Conservation (phyloP, 2,888 invertebrate genomes). For the Platycnemis pennipes region DNA sequence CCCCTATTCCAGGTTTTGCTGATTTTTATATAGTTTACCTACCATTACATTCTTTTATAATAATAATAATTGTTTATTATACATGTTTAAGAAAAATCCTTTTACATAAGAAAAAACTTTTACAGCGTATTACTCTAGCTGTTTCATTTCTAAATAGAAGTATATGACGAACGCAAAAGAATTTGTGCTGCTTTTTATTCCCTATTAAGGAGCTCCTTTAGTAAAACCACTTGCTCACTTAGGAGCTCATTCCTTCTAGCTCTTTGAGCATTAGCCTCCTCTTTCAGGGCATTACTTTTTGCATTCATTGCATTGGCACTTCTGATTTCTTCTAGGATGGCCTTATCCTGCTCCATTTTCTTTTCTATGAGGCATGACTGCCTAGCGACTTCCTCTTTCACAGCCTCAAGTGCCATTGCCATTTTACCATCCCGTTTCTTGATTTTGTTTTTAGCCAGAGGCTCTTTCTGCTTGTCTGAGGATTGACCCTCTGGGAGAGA, state of each 20-base stretch:
- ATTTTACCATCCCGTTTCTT: background rate
- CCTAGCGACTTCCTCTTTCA: too few relatives aligned
- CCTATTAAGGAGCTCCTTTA: background rate
- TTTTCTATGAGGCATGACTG: background rate
- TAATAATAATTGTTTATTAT: background rate
- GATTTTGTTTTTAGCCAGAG: background rate
- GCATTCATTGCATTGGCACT: background rate
- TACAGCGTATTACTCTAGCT: too few relatives aligned
- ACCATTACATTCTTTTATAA: background rate
- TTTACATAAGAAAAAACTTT: too few relatives aligned
- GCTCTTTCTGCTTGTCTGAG: background rate
- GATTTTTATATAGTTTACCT: background rate
- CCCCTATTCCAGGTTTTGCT: background rate
- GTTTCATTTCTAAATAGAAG: too few relatives aligned
- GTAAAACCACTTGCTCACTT: background rate
- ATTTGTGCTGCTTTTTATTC: too few relatives aligned
- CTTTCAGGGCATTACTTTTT: background rate
- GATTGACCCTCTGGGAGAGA: background rate
- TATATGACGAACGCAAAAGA: too few relatives aligned
- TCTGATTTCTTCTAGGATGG: too few relatives aligned
- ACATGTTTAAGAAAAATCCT: background rate
- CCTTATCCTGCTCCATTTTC: background rate
- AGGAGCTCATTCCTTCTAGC: background rate
- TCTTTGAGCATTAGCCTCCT: conserved; percentile 1
- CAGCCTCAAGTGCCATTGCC: background rate